Evolutionary conservation across 1,140 invertebrate species (phyloP), one percentile per base, ranked within the genome.

Genomic region (Latrodectus geometricus): DNA sequence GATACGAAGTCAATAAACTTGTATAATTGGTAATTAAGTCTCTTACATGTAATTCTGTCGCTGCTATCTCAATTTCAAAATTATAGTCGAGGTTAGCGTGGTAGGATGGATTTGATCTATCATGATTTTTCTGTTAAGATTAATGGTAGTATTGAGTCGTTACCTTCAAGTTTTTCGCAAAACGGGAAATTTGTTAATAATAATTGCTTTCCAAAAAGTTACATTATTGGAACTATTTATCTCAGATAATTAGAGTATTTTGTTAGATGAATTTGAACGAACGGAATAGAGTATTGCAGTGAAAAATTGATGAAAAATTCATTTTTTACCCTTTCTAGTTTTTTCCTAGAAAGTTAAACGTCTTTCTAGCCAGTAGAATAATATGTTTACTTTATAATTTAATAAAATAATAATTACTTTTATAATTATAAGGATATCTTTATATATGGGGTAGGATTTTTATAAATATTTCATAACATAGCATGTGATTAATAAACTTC

Each of bases 1-100:
- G 82, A 84, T 56, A 52, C 11, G 21, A 52, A 20, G 82, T 84
- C 82, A 84, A 76, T 84, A 84, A 84, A 84, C 82, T 48, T 17
- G 15, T 2, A 61, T 61, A 61, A 61, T 61, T 61, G 17, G 54
- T 61, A 61, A 61, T 61, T 61, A 61, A 17, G 17, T 14, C 11
- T 61, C 54, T 17, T 61, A 61, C 35, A 35, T 35, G 35, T 61
- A 61, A 61, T 61, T 61, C 17, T 61, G 17, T 61, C 2, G 17
- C 17, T 61, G 11, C 54, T 2, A 17, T 61, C 54, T 61, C 54
- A 61, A 61, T 61, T 61, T 61, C 17, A 61, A 14, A 11, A 61
- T 61, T 61, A 61, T 11, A 61, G 17, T 61, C 54, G 11, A 17
- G 11, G 11, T 61, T 61, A 4, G 54, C 54, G 54, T 61, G 54